phyloP scores from a whole-genome alignment of 2,113 vertebrate species.

The Cairina moschata region DNA sequence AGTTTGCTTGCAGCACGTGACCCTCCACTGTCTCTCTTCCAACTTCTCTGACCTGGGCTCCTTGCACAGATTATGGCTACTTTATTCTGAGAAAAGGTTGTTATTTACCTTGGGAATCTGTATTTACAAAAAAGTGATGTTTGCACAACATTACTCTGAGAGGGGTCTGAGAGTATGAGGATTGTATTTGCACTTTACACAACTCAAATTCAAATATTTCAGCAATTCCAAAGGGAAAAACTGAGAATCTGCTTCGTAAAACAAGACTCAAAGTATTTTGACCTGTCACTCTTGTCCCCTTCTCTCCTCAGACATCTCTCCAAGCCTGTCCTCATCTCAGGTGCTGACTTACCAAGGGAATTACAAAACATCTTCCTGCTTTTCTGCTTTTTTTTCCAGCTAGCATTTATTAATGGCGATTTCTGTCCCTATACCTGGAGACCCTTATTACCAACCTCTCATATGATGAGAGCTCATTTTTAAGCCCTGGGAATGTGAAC shows the following conservation, averaged over 20 bases:
- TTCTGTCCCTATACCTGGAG: not conserved
- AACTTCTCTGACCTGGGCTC: not conserved
- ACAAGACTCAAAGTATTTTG: not conserved
- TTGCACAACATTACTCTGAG: not conserved
- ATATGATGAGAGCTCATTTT: not conserved
- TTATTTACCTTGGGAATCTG: not conserved
- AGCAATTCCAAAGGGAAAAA: not conserved
- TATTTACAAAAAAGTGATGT: not conserved
- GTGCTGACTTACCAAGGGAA: not conserved
- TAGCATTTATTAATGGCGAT: not conserved
- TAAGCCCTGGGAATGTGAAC: not conserved
- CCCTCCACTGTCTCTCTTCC: not conserved
- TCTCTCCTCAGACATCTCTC: not conserved
- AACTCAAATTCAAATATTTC: not conserved
- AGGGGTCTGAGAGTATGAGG: not conserved
- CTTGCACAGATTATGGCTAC: not conserved
- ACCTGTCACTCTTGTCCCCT: not conserved
- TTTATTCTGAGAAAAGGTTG: not conserved
- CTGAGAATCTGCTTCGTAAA: not conserved
- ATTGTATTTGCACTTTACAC: not conserved
- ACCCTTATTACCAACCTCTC: not conserved
- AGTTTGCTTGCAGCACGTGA: not conserved
- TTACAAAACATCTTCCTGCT: not conserved
- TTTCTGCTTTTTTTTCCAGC: not conserved
- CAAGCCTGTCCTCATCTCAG: not conserved